These are phyloP conservation scores for Leptopilina boulardi DNA, from an alignment of 1,140 invertebrate species.

Conservation along the genomic window DNA sequence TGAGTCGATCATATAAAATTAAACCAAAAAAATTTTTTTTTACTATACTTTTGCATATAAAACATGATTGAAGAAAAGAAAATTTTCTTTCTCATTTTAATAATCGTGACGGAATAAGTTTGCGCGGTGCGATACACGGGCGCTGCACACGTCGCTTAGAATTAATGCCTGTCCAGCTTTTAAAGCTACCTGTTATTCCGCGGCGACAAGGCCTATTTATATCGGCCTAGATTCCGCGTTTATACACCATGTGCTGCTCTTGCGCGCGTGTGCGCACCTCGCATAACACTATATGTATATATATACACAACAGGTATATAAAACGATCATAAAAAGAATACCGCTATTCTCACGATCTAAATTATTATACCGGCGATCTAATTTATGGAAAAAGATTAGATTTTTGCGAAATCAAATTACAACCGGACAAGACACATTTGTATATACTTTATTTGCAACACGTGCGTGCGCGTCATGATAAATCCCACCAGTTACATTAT, in stretches of 20 bases:
- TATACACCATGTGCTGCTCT: conserved; percentile 62
- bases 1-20: no score
- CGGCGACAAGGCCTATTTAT: conserved; percentile 74
- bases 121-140: conserved; percentile 37
- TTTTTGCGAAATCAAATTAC: conserved; percentile 64
- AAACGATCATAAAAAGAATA: conserved; percentile 49
- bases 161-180: conserved; percentile 65
- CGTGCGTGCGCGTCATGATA: background rate
- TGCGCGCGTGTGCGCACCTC: conserved; percentile 50
- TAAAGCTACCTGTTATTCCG: conserved; percentile 75
- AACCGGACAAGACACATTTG: background rate
- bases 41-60: no score
- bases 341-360: conserved; percentile 71
- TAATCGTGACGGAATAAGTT: conserved; percentile 7
- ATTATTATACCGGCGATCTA: conserved; percentile 56
- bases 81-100: background rate
- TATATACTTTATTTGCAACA: conserved; percentile 31
- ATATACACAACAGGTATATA: conserved; percentile 43
- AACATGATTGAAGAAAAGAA: no score
- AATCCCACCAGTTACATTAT: background rate
- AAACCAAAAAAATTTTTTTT: no score
- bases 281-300: conserved; percentile 40
- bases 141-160: conserved; percentile 42
- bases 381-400: conserved; percentile 59
- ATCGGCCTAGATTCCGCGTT: conserved; percentile 76